Conservation (phyloP, 2,113 vertebrate genomes). For the Puntigrus tetrazona region DNA sequence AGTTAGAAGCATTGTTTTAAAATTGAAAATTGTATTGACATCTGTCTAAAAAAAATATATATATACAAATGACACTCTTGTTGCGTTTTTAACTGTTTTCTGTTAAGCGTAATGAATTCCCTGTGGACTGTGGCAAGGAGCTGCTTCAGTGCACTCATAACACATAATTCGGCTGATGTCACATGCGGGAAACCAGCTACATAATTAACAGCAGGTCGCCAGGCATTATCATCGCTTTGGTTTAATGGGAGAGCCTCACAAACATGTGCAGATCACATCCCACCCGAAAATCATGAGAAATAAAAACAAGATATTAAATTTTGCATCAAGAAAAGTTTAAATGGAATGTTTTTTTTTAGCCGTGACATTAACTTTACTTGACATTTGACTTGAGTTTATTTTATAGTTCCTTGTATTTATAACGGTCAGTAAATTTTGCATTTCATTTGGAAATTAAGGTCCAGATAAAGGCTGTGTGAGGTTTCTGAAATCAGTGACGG, state of each 20-base stretch:
- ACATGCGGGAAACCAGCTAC: background rate
- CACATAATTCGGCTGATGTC: background rate
- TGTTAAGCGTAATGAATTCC: conserved; percentile 2
- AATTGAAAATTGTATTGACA: conserved; percentile 42
- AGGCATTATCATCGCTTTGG: background rate
- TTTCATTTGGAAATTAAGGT: no score
- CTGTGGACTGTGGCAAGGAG: background rate
- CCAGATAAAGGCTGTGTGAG: no score
- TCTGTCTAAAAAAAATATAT: background rate
- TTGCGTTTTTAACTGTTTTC: background rate
- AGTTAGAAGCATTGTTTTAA: conserved; percentile 42
- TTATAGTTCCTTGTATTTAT: no score
- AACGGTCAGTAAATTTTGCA: no score
- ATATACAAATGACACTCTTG: background rate
- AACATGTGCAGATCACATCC: background rate
- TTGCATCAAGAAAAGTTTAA: background rate
- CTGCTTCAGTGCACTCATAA: conserved; percentile 4
- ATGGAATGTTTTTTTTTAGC: no score
- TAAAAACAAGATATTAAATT: background rate
- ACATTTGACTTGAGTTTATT: no score
- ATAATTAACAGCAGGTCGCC: background rate
- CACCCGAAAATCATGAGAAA: background rate
- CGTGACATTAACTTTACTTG: no score
- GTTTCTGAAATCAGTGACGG: no score
- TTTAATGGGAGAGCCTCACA: background rate